phyloP scores from a whole-genome alignment of 2,797 vertebrate genomes.

The Aplochiton taeniatus region DNA sequence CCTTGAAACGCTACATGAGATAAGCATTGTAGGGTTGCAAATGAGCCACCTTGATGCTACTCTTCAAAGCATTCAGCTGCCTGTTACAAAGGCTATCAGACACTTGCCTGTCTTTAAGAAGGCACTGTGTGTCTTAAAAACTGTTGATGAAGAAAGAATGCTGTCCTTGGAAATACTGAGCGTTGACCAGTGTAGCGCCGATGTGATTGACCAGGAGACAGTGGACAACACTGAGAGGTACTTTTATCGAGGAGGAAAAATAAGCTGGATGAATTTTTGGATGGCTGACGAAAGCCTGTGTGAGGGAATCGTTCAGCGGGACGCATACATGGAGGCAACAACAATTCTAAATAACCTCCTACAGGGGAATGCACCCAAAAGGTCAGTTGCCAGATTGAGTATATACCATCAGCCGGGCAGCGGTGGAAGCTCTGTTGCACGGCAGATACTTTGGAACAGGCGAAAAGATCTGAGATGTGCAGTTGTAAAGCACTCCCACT shows the following conservation, averaged over 20 bases:
- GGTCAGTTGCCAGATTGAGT: conserved; percentile 63
- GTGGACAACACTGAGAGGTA: conserved; percentile 59
- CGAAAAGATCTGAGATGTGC: conserved; percentile 68
- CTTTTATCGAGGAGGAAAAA: conserved; percentile 68
- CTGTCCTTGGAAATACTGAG: conserved; percentile 72
- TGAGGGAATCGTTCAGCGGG: conserved; percentile 32
- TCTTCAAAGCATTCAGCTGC: conserved; percentile 60
- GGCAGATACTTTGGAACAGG: conserved; percentile 72
- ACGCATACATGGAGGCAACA: conserved; percentile 40
- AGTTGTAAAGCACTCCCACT: conserved; percentile 57
- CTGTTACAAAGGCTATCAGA: conserved; percentile 13
- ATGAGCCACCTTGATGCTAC: conserved; percentile 69
- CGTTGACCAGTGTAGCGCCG: conserved; percentile 61
- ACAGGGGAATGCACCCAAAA: neutral
- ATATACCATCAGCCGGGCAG: conserved; percentile 77
- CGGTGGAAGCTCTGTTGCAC: conserved; percentile 76
- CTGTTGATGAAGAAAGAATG: conserved; percentile 58
- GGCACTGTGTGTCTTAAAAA: conserved; percentile 49
- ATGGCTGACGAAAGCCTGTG: conserved; percentile 36
- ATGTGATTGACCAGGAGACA: conserved; percentile 45
- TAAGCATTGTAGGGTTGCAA: conserved; percentile 70
- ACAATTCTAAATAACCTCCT: conserved; percentile 51
- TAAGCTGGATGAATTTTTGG: conserved; percentile 46
- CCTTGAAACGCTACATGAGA: conserved; percentile 47
- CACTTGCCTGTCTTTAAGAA: conserved; percentile 60